Percentiles rank a stretch among this genome's conserved stretches.
These are phyloP conservation scores for Channa striata DNA, from an alignment of 2,797 vertebrate genomes.

Conservation along the genomic window DNA sequence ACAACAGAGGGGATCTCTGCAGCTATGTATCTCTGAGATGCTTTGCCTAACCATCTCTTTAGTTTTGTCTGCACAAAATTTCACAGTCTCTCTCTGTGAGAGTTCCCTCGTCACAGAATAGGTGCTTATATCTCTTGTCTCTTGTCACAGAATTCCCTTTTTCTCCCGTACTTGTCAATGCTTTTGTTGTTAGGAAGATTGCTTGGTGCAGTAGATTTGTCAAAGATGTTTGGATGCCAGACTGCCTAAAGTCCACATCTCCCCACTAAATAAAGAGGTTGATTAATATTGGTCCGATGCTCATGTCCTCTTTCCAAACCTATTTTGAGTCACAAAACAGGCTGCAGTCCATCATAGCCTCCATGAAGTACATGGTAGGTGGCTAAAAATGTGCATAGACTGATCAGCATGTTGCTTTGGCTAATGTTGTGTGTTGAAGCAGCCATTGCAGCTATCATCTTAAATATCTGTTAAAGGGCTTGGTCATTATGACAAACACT, in stretches of 20 bases:
- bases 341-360: too few species aligned
- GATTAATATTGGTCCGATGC: too few species aligned
- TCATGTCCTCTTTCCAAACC: too few species aligned
- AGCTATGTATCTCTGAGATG: not conserved
- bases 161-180: not conserved
- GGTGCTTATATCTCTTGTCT: too few species aligned
- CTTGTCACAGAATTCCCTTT: not conserved
- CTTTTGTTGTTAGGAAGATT: not conserved
- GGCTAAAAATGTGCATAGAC: too few species aligned
- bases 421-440: not conserved
- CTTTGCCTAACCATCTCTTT: not conserved
- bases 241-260: too few species aligned
- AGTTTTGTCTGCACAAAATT: not conserved
- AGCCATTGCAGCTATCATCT: not conserved
- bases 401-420: not conserved
- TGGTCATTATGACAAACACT: too few species aligned
- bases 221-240: too few species aligned
- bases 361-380: too few species aligned
- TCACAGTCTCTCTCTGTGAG: not conserved
- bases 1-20: not conserved
- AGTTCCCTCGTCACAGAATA: not conserved
- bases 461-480: too few species aligned
- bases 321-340: too few species aligned
- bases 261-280: too few species aligned
- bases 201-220: not conserved